These are phyloP conservation scores for Melitaea athalia DNA, from an alignment of 2,888 invertebrate genomes.

Conservation along the genomic window DNA sequence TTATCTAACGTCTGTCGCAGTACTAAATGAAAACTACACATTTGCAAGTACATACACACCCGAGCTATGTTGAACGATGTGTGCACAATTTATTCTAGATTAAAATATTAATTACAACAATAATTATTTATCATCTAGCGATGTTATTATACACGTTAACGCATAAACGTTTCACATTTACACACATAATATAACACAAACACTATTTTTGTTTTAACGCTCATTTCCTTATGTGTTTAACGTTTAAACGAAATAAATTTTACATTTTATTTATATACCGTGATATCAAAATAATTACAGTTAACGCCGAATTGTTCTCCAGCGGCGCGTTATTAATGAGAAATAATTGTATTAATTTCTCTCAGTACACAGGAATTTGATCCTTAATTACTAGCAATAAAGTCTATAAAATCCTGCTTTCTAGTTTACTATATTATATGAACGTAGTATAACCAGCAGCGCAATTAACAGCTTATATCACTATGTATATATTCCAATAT, in stretches of 20 bases:
- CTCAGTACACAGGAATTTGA: slow-evolving; percentile 19
- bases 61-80: too few relatives aligned
- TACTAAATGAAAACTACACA: neutral
- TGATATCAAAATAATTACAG: slow-evolving; percentile 31
- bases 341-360: slow-evolving; percentile 33
- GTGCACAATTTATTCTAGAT: neutral
- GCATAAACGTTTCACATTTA: neutral
- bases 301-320: slow-evolving; percentile 34
- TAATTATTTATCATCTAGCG: neutral
- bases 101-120: too few relatives aligned
- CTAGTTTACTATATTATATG: slow-evolving; percentile 9
- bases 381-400: slow-evolving; percentile 12
- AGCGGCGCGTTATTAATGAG: slow-evolving; percentile 37
- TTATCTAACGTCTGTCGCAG: too few relatives aligned
- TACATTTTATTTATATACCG: slow-evolving; percentile 19
- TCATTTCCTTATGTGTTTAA: neutral
- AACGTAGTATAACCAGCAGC: slow-evolving; percentile 3
- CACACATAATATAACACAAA: neutral
- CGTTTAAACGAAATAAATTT: slow-evolving; percentile 19
- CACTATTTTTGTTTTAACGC: neutral
- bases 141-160: neutral
- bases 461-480: slow-evolving; percentile 22
- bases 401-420: slow-evolving; percentile 10
- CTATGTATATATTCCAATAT: slow-evolving; percentile 25
- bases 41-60: too few relatives aligned